These are phyloP conservation scores for Prunella fulvescens DNA, from an alignment of 2,113 vertebrate genomes.

Conservation along the genomic window DNA sequence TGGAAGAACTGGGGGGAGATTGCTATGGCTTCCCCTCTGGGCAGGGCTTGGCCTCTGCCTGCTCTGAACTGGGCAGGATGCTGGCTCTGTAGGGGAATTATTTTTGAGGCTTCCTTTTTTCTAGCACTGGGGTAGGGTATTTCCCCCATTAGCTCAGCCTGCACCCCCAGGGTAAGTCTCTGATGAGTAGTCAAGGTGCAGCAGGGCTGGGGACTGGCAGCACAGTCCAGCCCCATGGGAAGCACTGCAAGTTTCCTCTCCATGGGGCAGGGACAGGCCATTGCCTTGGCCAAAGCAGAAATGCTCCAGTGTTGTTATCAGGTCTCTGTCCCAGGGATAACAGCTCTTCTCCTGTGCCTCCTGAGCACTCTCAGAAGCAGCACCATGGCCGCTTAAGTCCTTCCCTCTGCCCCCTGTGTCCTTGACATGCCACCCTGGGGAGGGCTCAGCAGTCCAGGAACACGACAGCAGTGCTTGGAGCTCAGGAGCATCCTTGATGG, in stretches of 20 bases:
- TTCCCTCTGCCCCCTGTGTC: not conserved
- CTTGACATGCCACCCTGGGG: rapidly evolving
- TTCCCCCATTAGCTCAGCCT: not conserved
- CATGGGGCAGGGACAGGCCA: not conserved
- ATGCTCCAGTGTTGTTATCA: not conserved
- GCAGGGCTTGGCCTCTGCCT: not conserved
- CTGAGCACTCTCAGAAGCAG: not conserved
- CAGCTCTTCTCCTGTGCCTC: not conserved
- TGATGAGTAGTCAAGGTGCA: not conserved
- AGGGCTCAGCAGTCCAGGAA: not conserved
- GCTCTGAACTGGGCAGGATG: not conserved
- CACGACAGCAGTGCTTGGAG: not conserved
- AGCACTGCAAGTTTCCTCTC: not conserved
- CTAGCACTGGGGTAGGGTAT: not conserved
- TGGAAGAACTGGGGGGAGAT: not conserved
- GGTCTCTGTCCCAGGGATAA: not conserved
- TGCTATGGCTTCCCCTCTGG: not conserved
- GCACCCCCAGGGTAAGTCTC: not conserved
- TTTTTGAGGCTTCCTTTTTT: not conserved
- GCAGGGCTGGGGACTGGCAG: not conserved
- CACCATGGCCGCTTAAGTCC: not conserved
- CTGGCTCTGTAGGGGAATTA: not conserved
- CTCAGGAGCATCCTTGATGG: not conserved
- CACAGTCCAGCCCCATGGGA: rapidly evolving
- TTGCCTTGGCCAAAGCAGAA: not conserved